Base-by-base conservation (phyloP, 2,888 invertebrate genomes). In the Torymus auratus region DNA sequence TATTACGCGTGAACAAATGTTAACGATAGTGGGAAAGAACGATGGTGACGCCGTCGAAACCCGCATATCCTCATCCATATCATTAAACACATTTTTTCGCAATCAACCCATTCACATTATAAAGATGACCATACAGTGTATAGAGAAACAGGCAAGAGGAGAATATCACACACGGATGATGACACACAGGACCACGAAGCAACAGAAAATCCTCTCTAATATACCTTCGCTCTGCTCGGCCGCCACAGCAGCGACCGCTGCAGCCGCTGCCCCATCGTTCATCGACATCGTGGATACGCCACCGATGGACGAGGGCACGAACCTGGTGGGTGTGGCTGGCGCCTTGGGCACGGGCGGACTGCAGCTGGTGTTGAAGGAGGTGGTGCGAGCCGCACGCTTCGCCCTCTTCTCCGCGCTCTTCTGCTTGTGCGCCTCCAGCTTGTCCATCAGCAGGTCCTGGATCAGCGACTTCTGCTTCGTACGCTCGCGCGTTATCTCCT, bases 381-480 rank as follows among this genome's bases (percentile, higher is more conserved):
- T 90, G 13, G 93, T 91, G 84, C 93, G 93, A 0, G 94, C 92
- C 78, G 93, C 93, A 81, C 94, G 92, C 87, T 94, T 94, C 13
- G 93, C 91, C 77, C 93, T 93, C 85, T 92, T 93, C 84, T 93
- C 94, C 2, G 93, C 92, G n/a, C 92, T 93, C 17, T 92, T 92
- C 85, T 94, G 94, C 85, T 94, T 94, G 86, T 94, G 94, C 2
- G 94, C 93, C 85, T 94, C 93, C 86, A 96, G 92, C 90, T 96
- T 95, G 87, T 95, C 96, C 93, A 97, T 94, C 72, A 97, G 95
- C 91, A 97, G 92, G 88, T 96, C 95, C 86, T 96, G 94, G 67
- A 97, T 95, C 41, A 97, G 92, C 88, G 95, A 95, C 83, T 96
- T 96, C 90, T 97, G 96, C 87, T 96, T 95, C 58, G 95, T 95